These are phyloP conservation scores for Macaria liturata DNA, from an alignment of 2,888 invertebrate genomes.

Conservation along the genomic window DNA sequence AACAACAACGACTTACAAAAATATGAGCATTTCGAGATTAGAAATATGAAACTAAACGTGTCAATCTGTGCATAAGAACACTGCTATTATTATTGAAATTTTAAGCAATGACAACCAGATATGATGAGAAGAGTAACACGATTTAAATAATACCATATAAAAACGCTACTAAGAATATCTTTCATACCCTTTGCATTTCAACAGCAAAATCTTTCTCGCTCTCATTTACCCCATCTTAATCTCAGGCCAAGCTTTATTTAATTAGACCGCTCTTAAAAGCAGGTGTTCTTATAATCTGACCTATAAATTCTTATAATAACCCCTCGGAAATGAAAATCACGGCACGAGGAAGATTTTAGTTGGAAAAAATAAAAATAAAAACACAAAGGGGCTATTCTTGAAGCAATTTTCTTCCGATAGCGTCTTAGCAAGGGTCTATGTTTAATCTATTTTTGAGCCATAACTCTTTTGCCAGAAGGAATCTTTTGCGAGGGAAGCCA, in stretches of 20 bases:
- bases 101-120: too few relatives aligned
- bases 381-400: slow-evolving; percentile 36
- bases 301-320: slow-evolving; percentile 21
- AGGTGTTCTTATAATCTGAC: slow-evolving; percentile 19
- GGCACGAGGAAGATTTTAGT: slow-evolving; percentile 22
- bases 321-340: slow-evolving; percentile 21
- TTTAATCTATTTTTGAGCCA: slow-evolving; percentile 40
- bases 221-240: slow-evolving; percentile 1
- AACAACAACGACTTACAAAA: too few relatives aligned
- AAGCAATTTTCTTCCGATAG: slow-evolving; percentile 39
- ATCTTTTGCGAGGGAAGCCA: slow-evolving; percentile 34
- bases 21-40: too few relatives aligned
- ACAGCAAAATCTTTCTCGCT: too few relatives aligned
- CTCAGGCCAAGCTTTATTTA: slow-evolving; percentile 10
- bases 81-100: too few relatives aligned
- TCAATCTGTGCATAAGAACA: too few relatives aligned
- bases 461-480: slow-evolving; percentile 37
- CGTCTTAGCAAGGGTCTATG: slow-evolving; percentile 26
- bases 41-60: too few relatives aligned
- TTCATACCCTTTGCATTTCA: too few relatives aligned
- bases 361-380: slow-evolving; percentile 34
- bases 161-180: too few relatives aligned
- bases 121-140: too few relatives aligned
- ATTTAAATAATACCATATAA: too few relatives aligned
- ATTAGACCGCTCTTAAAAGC: slow-evolving; percentile 16